Evolutionary conservation across 2,113 vertebrate genomes (phyloP), one percentile per base, ranked within the genome.

Genomic region (Prionailurus bengalensis): DNA sequence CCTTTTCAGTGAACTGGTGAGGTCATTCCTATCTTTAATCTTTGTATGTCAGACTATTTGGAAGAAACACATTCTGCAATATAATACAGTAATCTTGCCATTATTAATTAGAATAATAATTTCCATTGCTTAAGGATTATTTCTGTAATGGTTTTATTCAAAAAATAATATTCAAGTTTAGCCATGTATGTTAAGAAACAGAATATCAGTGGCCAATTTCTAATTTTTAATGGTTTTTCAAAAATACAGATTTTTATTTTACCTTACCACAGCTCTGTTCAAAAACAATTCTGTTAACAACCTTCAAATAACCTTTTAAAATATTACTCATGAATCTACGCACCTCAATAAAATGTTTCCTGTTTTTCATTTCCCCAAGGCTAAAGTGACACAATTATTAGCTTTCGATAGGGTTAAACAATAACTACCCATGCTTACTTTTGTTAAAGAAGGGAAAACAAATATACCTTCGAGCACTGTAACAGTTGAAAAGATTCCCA

Each of bases 401-500:
- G 96, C 91, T 97, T 97, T 98, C 36, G 78, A 88, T 87, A 95
- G 97, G 55, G 97, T 98, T 98, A 98, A 98, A 97, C 61, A 98
- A 91, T 94, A 98, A 96, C 92, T 85, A 87, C 25, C 23, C 42
- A 51, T 68, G 83, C 76, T 95, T 92, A 61, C 94, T 91, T 98
- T 96, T 97, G 78, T 89, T 89, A 92, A 95, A 87, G 83, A 98
- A 93, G 82, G 53, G 93, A 96, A 98, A 98, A 95, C 71, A 98
- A 98, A 97, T 80, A 94, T n/a, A 48, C 19, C 29, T 87, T 42
- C 55, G 96, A 97, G 94, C 89, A 61, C 42, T 81, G 33, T 36
- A 97, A 94, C 51, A 80, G 13, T 84, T 92, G 63, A 76, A 71
- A 94, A 81, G 45, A 25, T 96, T 91, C 70, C 71, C 82, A 94